Percentiles rank a stretch among this genome's conserved stretches.
Conservation (phyloP, 2,113 vertebrate genomes). For the Capricornis sumatraensis region DNA sequence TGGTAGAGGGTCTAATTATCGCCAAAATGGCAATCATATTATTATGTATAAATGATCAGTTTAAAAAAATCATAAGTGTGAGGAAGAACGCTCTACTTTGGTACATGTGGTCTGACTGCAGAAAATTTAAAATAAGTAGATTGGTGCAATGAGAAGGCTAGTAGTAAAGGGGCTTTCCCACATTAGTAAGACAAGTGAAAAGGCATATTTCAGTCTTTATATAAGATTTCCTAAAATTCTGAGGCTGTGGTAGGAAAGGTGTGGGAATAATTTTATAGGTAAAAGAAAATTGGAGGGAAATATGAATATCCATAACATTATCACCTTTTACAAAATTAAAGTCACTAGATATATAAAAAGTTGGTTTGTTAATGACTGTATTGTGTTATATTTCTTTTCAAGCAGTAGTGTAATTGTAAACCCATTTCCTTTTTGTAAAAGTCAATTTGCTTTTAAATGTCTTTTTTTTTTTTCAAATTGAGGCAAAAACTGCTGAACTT, state of each 20-base stretch:
- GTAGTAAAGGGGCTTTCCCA: neutral
- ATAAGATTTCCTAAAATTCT: neutral
- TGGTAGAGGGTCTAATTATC: neutral
- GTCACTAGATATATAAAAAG: neutral
- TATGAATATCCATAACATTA: neutral
- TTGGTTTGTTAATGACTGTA: neutral
- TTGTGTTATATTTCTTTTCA: conserved; percentile 14
- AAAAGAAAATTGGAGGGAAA: conserved; percentile 1
- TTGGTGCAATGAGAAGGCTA: neutral
- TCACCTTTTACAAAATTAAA: conserved; percentile 36
- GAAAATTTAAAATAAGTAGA: neutral
- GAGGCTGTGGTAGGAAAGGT: neutral
- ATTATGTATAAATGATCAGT: neutral
- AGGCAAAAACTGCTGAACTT: conserved; percentile 4
- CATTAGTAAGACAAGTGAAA: conserved; percentile 11
- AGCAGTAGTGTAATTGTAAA: conserved; percentile 28
- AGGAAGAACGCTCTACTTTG: neutral
- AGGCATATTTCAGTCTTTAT: neutral
- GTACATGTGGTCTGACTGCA: neutral
- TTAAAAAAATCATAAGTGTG: neutral
- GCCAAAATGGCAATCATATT: neutral
- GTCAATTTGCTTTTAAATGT: conserved; percentile 29
- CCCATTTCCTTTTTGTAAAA: neutral
- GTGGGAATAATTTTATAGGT: neutral
- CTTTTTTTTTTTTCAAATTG: neutral